phyloP scores from a whole-genome alignment of 2,797 vertebrate genomes.

The Amniataba percoides region DNA sequence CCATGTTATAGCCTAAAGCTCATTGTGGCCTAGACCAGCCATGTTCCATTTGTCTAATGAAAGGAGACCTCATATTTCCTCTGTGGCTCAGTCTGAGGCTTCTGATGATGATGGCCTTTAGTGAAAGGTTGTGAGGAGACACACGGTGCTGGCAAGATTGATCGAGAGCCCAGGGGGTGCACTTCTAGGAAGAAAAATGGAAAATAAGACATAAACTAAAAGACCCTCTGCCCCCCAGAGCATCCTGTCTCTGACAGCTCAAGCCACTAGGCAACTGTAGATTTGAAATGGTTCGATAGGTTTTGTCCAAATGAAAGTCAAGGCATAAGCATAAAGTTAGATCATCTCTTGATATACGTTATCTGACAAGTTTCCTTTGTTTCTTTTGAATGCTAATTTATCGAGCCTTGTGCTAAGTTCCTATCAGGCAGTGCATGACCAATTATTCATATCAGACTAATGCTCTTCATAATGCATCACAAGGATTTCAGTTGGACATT shows the following conservation, averaged over 20 bases:
- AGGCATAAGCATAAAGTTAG: background rate
- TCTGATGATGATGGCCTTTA: slow-evolving; percentile 69
- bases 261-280: slow-evolving; percentile 12
- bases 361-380: background rate
- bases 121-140: slow-evolving; percentile 72
- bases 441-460: slow-evolving; percentile 22
- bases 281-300: slow-evolving; percentile 18
- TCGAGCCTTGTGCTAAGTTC: slow-evolving; percentile 3
- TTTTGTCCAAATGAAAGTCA: slow-evolving; percentile 26
- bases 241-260: slow-evolving; percentile 32
- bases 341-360: background rate
- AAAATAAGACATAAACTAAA: slow-evolving; percentile 60
- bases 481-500: slow-evolving; percentile 29
- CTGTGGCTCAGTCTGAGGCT: slow-evolving; percentile 65
- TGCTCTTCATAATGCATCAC: slow-evolving; percentile 42
- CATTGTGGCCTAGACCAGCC: slow-evolving; percentile 48
- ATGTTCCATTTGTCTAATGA: slow-evolving; percentile 86
- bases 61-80: slow-evolving; percentile 74
- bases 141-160: slow-evolving; percentile 68
- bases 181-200: slow-evolving; percentile 45
- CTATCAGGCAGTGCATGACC: background rate
- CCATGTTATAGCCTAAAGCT: slow-evolving; percentile 61
- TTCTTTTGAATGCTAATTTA: background rate
- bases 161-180: slow-evolving; percentile 57
- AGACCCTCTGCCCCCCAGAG: slow-evolving; percentile 21